Evolutionary conservation across 2,113 vertebrate genomes (phyloP).

Genomic region (Passer montanus): DNA sequence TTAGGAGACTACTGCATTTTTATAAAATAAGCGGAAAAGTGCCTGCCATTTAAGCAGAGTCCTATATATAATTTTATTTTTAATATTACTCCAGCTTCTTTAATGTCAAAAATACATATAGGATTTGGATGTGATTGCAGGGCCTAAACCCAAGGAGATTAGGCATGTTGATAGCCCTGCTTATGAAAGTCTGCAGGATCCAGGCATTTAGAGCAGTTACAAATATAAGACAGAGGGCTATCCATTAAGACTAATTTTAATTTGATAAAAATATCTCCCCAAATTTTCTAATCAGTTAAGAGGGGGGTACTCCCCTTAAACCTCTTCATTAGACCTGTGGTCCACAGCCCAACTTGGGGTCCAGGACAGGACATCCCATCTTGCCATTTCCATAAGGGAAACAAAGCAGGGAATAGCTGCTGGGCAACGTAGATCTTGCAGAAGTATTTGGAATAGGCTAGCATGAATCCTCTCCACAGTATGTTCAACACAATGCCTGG

Average conservation of each 20-base stretch:
- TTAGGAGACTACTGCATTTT: not conserved
- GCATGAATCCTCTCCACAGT: not conserved
- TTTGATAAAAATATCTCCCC: not conserved
- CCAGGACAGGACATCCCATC: not conserved
- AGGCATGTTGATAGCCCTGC: not conserved
- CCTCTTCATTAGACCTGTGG: not conserved
- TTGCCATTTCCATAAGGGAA: not conserved
- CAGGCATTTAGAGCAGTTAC: not conserved
- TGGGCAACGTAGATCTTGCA: not conserved
- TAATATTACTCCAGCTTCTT: not conserved
- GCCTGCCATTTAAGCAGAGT: not conserved
- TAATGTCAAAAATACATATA: not conserved
- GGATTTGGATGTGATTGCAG: not conserved
- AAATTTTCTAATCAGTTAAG: not conserved
- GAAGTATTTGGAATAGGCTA: not conserved
- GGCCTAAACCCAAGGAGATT: not conserved
- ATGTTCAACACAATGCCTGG: not conserved
- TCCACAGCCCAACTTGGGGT: not conserved
- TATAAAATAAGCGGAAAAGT: conserved; percentile 20
- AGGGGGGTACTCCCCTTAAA: not conserved
- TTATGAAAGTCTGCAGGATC: not conserved
- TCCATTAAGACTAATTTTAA: not conserved
- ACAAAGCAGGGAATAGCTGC: not conserved
- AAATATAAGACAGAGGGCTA: not conserved
- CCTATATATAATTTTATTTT: conserved; percentile 24